phyloP scores from a whole-genome alignment of 2,888 invertebrate species.

The Apantesis nais region DNA sequence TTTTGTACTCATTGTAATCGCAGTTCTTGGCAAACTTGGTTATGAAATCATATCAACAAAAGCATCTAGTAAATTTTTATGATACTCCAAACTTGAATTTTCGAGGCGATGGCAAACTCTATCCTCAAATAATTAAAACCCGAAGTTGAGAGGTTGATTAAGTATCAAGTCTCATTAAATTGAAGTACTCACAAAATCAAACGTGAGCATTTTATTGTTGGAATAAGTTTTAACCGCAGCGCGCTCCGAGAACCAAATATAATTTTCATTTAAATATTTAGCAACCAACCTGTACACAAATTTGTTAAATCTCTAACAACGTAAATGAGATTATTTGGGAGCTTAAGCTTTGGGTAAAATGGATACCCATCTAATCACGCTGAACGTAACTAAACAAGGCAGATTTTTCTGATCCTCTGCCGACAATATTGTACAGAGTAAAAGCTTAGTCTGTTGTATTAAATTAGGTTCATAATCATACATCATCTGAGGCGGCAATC shows the following conservation, averaged over 20 bases:
- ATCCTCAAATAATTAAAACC: conserved; percentile 20
- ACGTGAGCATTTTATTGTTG: conserved; percentile 23
- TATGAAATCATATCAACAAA: conserved; percentile 13
- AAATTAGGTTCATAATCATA: conserved; percentile 22
- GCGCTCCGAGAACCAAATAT: conserved; percentile 14
- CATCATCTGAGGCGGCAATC: conserved; percentile 6
- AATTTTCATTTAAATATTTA: conserved; percentile 33
- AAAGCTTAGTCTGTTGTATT: conserved; percentile 19
- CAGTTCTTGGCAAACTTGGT: not conserved
- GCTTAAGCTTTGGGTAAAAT: conserved; percentile 36
- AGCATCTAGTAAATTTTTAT: conserved; percentile 15
- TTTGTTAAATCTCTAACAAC: conserved; percentile 35
- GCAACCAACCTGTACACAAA: conserved; percentile 20
- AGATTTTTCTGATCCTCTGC: conserved; percentile 27
- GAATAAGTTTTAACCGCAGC: conserved; percentile 18
- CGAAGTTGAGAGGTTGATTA: conserved; percentile 19
- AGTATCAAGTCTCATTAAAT: conserved; percentile 24
- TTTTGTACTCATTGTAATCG: not conserved
- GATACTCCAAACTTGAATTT: conserved; percentile 16
- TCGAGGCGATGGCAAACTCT: conserved; percentile 12
- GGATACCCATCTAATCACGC: conserved; percentile 42
- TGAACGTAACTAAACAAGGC: conserved; percentile 40
- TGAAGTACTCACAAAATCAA: conserved; percentile 17
- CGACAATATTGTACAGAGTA: conserved; percentile 18
- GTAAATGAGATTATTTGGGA: conserved; percentile 42